Percentiles rank a stretch among this genome's conserved stretches.
phyloP scores from a whole-genome alignment of 2,797 vertebrate species.

The Periparus ater region DNA sequence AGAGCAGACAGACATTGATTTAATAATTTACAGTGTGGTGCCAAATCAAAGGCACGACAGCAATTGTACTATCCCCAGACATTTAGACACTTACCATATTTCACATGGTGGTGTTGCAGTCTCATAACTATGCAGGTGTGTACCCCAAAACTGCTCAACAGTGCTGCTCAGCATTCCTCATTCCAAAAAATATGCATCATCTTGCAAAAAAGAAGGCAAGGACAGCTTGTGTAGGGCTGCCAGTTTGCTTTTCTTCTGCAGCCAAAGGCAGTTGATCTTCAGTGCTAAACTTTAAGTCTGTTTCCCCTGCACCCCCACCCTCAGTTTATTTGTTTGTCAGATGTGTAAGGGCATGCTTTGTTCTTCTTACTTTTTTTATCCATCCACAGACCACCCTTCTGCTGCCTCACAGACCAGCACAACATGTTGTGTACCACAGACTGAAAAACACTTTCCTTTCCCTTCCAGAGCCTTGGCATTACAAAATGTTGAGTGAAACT shows the following conservation, averaged over 20 bases:
- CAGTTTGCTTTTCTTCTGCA: background rate
- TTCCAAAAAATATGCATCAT: background rate
- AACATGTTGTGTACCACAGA: background rate
- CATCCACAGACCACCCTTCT: background rate
- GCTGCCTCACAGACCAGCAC: background rate
- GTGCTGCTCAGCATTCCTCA: background rate
- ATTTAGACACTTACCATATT: background rate
- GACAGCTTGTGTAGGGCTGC: background rate
- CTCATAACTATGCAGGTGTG: background rate
- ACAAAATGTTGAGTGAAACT: background rate
- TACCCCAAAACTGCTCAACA: background rate
- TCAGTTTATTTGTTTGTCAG: background rate
- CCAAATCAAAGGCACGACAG: background rate
- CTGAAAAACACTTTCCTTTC: background rate
- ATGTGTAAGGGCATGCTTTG: background rate
- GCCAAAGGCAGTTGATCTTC: background rate
- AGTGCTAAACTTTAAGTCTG: background rate
- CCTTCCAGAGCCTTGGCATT: background rate
- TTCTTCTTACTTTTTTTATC: background rate
- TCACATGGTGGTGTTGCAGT: background rate
- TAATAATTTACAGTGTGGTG: background rate
- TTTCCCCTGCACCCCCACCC: fast-evolving
- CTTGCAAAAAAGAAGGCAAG: background rate
- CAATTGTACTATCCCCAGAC: background rate
- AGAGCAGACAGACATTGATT: background rate